These are phyloP conservation scores for Hypomesus transpacificus DNA, from an alignment of 2,113 vertebrate species.

Conservation along the genomic window DNA sequence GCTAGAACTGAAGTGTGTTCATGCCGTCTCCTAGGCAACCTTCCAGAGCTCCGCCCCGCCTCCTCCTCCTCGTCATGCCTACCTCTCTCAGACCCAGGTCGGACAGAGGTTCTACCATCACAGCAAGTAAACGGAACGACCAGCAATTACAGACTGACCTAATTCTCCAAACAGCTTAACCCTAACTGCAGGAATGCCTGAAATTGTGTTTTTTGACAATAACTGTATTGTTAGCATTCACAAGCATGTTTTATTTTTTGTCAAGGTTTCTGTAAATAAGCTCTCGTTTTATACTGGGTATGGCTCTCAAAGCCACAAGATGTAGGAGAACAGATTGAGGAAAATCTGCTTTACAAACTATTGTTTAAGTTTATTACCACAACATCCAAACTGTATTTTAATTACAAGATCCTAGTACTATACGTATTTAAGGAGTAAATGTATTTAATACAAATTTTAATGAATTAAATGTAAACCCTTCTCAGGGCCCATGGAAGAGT, in stretches of 20 bases:
- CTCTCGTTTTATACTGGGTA: background rate
- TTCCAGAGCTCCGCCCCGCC: constrained; percentile 80
- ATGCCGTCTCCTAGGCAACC: constrained; percentile 62
- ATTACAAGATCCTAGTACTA: background rate
- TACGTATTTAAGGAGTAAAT: constrained; percentile 3
- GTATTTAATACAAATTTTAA: background rate
- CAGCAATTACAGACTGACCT: background rate
- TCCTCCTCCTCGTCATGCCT: constrained; percentile 71
- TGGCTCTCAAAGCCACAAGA: background rate
- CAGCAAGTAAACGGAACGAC: constrained; percentile 55
- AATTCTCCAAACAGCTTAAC: background rate
- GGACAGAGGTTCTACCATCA: constrained; percentile 88
- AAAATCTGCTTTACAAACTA: background rate
- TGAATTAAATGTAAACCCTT: constrained; percentile 9
- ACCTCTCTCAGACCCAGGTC: constrained; percentile 80
- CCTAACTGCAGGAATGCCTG: background rate
- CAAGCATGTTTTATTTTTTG: constrained; percentile 1
- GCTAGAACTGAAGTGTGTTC: background rate
- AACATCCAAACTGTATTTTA: constrained; percentile 1
- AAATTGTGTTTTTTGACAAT: background rate
- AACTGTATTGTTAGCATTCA: constrained; percentile 2
- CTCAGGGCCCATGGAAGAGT: constrained; percentile 20
- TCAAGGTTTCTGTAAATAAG: background rate
- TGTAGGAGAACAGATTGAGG: background rate
- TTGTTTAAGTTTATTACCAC: background rate